Evolutionary conservation across 1,140 invertebrate species (phyloP).

Genomic region (Meloidogyne hapla): DNA sequence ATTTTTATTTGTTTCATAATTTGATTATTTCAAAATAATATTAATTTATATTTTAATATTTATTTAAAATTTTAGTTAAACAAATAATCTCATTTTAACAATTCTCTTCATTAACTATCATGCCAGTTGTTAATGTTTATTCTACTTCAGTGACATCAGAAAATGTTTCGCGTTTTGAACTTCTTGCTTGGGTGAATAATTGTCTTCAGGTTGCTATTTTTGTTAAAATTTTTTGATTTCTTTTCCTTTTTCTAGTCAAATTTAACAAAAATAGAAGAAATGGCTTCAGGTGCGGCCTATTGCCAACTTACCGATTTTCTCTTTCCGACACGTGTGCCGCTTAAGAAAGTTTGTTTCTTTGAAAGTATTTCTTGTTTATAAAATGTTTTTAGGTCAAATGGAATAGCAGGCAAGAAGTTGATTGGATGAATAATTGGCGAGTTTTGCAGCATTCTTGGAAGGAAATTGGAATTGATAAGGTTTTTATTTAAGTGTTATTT

Average conservation of each 20-base stretch:
- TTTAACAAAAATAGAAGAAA: conserved; percentile 88
- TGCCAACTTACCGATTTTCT: conserved; percentile 97
- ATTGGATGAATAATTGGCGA: conserved; percentile 99
- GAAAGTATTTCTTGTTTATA: no score
- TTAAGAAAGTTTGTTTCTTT: conserved; percentile 74
- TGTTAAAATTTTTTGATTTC: conserved; percentile 16
- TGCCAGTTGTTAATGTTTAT: conserved; percentile 46
- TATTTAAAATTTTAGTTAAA: not conserved
- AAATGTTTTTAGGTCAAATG: conserved; percentile 77
- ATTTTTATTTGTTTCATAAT: no score
- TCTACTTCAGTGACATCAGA: conserved; percentile 86
- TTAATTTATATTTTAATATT: not conserved
- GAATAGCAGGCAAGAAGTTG: conserved; percentile 91
- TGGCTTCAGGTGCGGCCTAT: conserved; percentile 76
- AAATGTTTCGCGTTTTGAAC: conserved; percentile 94
- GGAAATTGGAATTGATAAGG: conserved; percentile 96
- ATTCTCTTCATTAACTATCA: not conserved
- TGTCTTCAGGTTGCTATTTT: conserved; percentile 73
- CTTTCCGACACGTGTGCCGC: conserved; percentile 79
- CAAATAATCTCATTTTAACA: not conserved
- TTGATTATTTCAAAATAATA: no score
- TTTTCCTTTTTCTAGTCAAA: conserved; percentile 45
- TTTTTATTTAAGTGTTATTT: conserved; percentile 64
- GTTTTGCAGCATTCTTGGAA: conserved; percentile 94
- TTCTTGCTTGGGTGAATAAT: conserved; percentile 96